Evolutionary conservation across 37 sponge, comb jelly and placozoan species (phyloP).

Genomic region (Chondrosia reniformis): DNA sequence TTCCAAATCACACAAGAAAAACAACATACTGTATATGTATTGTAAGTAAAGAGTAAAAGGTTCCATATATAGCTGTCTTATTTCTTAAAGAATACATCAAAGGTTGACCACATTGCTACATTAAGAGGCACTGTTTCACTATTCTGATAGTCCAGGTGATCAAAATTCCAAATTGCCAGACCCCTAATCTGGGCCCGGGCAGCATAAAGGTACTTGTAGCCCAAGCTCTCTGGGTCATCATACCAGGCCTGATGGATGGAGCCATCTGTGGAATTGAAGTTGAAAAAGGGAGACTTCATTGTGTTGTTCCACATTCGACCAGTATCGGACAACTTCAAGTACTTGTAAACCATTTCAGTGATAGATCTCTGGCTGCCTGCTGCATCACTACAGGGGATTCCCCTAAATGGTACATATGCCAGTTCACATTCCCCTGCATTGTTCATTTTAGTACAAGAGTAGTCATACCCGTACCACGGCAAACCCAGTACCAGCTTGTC

Average conservation of each 20-base stretch:
- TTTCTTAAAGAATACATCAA: no score
- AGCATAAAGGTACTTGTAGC: constrained; percentile 60
- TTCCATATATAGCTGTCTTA: no score
- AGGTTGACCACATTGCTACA: no score
- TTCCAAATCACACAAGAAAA: no score
- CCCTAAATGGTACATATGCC: constrained; percentile 52
- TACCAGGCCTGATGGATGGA: constrained; percentile 77
- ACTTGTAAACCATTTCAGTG: neutral
- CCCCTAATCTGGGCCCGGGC: constrained; percentile 14
- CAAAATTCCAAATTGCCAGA: constrained; percentile 55
- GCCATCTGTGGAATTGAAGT: constrained; percentile 33
- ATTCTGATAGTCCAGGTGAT: constrained; percentile 46
- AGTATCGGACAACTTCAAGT: constrained; percentile 1
- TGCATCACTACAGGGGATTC: constrained; percentile 79
- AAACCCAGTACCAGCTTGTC: constrained; percentile 67
- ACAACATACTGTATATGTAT: no score
- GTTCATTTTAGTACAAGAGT: constrained; percentile 47
- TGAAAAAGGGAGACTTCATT: constrained; percentile 43
- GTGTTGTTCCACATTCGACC: constrained; percentile 45
- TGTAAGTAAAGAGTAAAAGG: no score
- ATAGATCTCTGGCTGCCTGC: constrained; percentile 61
- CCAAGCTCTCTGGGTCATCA: constrained; percentile 78
- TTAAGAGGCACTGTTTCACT: no score
- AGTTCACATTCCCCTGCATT: constrained; percentile 48
- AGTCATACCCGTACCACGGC: constrained; percentile 93